These are phyloP conservation scores for Drosophila cognata DNA, from an alignment of 2,888 invertebrate genomes.

Conservation along the genomic window DNA sequence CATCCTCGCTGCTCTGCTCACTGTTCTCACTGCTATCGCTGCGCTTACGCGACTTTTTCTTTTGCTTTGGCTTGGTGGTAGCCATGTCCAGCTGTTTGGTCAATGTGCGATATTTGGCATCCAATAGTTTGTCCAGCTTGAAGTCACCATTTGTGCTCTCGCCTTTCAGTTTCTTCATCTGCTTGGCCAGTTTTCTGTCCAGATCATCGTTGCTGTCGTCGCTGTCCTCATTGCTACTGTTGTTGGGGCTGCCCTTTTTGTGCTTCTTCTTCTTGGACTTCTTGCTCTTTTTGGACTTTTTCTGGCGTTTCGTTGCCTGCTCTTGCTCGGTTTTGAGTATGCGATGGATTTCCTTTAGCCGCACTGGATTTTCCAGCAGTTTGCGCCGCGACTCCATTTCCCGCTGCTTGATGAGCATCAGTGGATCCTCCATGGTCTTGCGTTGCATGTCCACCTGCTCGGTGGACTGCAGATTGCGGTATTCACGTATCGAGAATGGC, in stretches of 20 bases:
- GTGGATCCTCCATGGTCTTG: slow-evolving; percentile 96
- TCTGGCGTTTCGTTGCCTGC: slow-evolving; percentile 57
- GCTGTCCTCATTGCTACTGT: slow-evolving; percentile 37
- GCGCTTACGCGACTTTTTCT: slow-evolving; percentile 32
- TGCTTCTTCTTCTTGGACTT: slow-evolving; percentile 77
- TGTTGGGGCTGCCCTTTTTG: slow-evolving; percentile 83
- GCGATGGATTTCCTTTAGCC: slow-evolving; percentile 93
- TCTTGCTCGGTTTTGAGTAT: slow-evolving; percentile 88
- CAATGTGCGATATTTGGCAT: slow-evolving; percentile 84
- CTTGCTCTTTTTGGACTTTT: slow-evolving; percentile 66
- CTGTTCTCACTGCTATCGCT: slow-evolving; percentile 10
- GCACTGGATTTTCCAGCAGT: slow-evolving; percentile 95
- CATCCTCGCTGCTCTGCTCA: neutral
- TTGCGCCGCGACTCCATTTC: slow-evolving; percentile 95
- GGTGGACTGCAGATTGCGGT: slow-evolving; percentile 85
- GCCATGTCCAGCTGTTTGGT: slow-evolving; percentile 84
- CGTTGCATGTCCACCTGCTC: slow-evolving; percentile 94
- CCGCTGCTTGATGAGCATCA: slow-evolving; percentile 94
- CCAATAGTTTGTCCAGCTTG: slow-evolving; percentile 82
- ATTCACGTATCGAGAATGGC: slow-evolving; percentile 89
- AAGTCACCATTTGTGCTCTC: slow-evolving; percentile 71
- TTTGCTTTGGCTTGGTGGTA: slow-evolving; percentile 60
- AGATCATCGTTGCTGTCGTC: slow-evolving; percentile 85
- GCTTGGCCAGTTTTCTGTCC: slow-evolving; percentile 87
- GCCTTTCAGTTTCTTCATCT: slow-evolving; percentile 87